A percentile compares a stretch with the other conserved stretches of the same genome.
phyloP scores from a whole-genome alignment of 2,797 vertebrate species.

The Hozukius guyotensis region DNA sequence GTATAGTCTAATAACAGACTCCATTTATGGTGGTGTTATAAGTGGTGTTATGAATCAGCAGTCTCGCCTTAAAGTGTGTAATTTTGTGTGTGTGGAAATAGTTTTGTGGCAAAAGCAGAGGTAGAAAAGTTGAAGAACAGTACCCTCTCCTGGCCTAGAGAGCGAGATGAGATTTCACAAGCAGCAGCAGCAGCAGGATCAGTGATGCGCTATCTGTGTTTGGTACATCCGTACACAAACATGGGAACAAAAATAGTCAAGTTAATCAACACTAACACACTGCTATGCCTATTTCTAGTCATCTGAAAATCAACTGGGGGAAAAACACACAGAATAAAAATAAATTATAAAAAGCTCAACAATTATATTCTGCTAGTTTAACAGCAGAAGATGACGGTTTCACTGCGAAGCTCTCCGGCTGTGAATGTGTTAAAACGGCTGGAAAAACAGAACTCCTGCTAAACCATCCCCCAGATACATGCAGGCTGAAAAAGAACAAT shows the following conservation, averaged over 20 bases:
- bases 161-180: slow-evolving; percentile 23
- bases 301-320: neutral
- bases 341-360: neutral
- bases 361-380: slow-evolving; percentile 4
- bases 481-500: neutral
- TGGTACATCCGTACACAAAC: neutral
- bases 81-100: neutral
- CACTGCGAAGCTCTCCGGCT: neutral
- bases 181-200: neutral
- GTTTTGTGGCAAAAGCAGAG: slow-evolving; percentile 1
- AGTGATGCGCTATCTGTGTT: neutral
- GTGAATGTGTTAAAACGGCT: slow-evolving; percentile 7
- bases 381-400: neutral
- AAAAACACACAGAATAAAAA: neutral
- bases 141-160: slow-evolving; percentile 72
- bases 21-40: neutral
- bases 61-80: neutral
- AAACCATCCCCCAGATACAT: neutral
- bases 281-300: neutral
- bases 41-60: slow-evolving; percentile 28
- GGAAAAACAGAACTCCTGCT: neutral
- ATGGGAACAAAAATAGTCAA: neutral
- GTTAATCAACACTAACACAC: neutral
- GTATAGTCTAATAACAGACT: neutral
- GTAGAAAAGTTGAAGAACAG: slow-evolving; percentile 65